Evolutionary conservation across 2,797 vertebrate species (phyloP).

Genomic region (Potorous gilbertii): DNA sequence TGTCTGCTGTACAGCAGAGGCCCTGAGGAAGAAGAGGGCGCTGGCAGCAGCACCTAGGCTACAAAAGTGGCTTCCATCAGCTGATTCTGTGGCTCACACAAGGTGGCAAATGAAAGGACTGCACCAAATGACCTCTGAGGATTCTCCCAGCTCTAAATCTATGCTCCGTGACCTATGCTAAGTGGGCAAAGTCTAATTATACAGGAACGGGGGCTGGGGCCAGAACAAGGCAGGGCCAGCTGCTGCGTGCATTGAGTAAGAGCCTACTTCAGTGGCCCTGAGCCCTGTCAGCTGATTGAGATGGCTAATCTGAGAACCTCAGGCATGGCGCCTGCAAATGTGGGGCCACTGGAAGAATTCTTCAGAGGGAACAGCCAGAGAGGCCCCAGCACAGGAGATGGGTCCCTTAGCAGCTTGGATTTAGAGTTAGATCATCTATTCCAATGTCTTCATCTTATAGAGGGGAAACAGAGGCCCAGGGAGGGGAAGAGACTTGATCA

Average conservation of each 20-base stretch:
- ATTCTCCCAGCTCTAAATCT: background rate
- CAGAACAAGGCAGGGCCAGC: conserved; percentile 51
- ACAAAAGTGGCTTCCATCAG: background rate
- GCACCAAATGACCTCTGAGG: background rate
- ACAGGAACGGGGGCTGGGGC: conserved; percentile 28
- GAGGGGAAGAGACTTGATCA: background rate
- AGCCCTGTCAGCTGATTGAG: conserved; percentile 74
- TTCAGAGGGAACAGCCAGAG: conserved; percentile 55
- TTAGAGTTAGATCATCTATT: background rate
- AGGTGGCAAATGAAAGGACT: background rate
- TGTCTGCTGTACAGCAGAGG: background rate
- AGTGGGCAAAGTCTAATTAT: background rate
- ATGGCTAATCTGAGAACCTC: conserved; percentile 71
- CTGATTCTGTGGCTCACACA: background rate
- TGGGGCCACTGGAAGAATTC: conserved; percentile 74
- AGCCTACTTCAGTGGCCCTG: conserved; percentile 67
- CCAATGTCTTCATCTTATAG: too few species aligned
- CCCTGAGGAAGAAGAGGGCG: background rate
- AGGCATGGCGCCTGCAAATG: conserved; percentile 74
- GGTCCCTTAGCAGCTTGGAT: background rate
- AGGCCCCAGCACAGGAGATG: background rate
- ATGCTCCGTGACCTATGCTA: background rate
- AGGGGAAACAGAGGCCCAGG: too few species aligned
- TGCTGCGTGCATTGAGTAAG: conserved; percentile 70
- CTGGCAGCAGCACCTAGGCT: background rate